Evolutionary conservation across 1,140 invertebrate species (phyloP).

Genomic region (Drosophila kikkawai): DNA sequence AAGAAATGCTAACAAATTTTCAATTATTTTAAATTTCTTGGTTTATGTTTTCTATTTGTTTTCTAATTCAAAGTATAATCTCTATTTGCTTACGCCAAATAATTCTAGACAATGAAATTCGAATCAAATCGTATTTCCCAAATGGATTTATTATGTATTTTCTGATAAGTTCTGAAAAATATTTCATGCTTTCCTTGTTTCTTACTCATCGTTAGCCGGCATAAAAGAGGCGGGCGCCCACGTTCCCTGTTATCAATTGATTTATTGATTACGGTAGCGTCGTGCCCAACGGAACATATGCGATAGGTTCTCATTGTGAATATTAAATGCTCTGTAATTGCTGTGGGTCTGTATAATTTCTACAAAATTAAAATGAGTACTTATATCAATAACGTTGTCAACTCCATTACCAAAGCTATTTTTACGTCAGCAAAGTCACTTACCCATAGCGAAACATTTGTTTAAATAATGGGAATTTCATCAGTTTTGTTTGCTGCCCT

Average conservation of each 20-base stretch:
- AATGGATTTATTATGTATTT: neutral
- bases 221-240: constrained; percentile 15
- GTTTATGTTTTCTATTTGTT: neutral
- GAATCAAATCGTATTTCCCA: constrained; percentile 5
- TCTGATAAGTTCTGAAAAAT: constrained; percentile 5
- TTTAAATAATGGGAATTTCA: constrained; percentile 71
- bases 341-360: constrained; percentile 8
- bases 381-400: constrained; percentile 1
- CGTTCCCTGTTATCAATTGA: constrained; percentile 37
- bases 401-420: constrained; percentile 29
- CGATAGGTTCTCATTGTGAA: constrained; percentile 31
- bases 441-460: constrained; percentile 58
- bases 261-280: constrained; percentile 39
- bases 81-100: neutral
- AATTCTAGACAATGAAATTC: constrained; percentile 2
- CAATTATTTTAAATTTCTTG: neutral
- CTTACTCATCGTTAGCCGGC: constrained; percentile 34
- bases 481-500: constrained; percentile 46
- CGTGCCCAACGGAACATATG: constrained; percentile 18
- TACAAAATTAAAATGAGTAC: constrained; percentile 7
- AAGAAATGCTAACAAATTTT: too few species aligned
- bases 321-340: constrained; percentile 1
- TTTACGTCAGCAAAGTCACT: constrained; percentile 30
- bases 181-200: constrained; percentile 10
- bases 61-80: neutral